phyloP scores from a whole-genome alignment of 2,797 vertebrate genomes.

The Bradypus variegatus region DNA sequence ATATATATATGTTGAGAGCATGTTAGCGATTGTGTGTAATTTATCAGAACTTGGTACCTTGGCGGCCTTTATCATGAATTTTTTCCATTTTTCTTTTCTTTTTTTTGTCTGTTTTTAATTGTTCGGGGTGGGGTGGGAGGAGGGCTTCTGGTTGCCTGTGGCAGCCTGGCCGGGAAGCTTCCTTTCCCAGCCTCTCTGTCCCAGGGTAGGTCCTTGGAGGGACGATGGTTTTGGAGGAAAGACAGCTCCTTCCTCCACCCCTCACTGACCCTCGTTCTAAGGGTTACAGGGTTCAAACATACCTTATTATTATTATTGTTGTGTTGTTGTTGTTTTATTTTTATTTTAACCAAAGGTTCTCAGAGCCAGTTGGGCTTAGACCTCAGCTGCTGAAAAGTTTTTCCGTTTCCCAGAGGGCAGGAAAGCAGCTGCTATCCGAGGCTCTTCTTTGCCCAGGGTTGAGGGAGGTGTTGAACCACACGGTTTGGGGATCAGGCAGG shows the following conservation, averaged over 20 bases:
- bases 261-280: conserved; percentile 19
- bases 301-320: conserved; percentile 27
- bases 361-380: conserved; percentile 59
- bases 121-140: background rate
- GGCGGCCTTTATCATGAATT: conserved; percentile 55
- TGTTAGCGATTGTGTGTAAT: conserved; percentile 5
- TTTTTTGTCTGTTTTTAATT: background rate
- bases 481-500: background rate
- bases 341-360: conserved; percentile 64
- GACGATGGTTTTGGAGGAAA: background rate
- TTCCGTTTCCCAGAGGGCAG: conserved; percentile 50
- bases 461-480: background rate
- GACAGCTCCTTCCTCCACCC: background rate
- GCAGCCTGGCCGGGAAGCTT: conserved; percentile 26
- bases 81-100: no score
- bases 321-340: conserved; percentile 12
- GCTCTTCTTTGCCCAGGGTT: background rate
- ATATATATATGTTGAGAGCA: background rate
- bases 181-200: conserved; percentile 16
- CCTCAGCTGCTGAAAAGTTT: conserved; percentile 66
- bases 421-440: background rate
- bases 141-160: background rate
- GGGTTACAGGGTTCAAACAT: conserved; percentile 60
- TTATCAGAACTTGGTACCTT: conserved; percentile 54
- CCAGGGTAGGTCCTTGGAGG: conserved; percentile 5